These are phyloP conservation scores for Atta colombica DNA, from an alignment of 1,140 invertebrate species.

Conservation along the genomic window DNA sequence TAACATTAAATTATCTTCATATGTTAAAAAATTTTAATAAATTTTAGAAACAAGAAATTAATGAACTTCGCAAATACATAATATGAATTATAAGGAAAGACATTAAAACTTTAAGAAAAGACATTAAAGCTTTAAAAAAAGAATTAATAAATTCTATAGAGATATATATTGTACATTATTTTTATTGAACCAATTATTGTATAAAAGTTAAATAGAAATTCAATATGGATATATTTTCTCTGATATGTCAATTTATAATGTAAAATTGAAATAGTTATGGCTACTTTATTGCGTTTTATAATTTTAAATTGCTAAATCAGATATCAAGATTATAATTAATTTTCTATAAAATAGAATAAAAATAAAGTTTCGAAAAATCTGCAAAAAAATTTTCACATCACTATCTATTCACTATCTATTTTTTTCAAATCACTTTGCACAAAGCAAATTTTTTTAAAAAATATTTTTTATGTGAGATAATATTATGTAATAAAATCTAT, in stretches of 20 bases:
- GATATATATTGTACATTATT: background rate
- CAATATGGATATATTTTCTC: background rate
- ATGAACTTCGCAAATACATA: background rate
- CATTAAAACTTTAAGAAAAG: background rate
- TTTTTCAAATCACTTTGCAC: background rate
- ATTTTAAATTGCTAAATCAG: constrained; percentile 4
- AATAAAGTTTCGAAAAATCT: background rate
- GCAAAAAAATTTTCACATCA: background rate
- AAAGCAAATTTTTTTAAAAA: background rate
- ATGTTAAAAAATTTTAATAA: constrained; percentile 10
- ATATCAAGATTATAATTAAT: constrained; percentile 26
- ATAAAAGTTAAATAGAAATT: background rate
- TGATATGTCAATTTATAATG: background rate
- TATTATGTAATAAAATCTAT: constrained; percentile 1
- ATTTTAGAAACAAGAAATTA: background rate
- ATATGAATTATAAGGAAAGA: background rate
- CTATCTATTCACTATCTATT: background rate
- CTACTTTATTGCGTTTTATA: background rate
- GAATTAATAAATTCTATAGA: background rate
- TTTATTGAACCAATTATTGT: background rate
- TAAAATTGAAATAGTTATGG: background rate
- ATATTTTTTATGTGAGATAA: background rate
- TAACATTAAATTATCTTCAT: background rate
- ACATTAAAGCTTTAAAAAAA: background rate
- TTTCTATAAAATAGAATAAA: background rate